Evolutionary conservation across 2,888 invertebrate species (phyloP), one percentile per base, ranked within the genome.

Genomic region (Doris montereyensis): DNA sequence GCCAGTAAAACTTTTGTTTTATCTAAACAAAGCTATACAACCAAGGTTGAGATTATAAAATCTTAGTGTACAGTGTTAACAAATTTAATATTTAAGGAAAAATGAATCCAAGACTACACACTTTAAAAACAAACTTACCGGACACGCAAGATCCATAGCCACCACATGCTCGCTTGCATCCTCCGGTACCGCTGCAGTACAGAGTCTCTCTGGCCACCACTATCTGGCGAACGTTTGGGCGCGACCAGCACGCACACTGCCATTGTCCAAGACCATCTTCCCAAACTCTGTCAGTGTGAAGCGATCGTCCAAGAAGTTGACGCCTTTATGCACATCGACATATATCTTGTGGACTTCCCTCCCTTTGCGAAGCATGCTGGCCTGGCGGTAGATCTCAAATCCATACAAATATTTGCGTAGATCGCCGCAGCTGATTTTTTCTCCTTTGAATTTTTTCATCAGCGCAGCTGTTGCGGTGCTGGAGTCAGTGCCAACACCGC

Each of bases 271-370:
- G 34, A 88, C 88, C 85, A 87, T 86, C 71, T 83, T 85, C 3
- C 88, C 88, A 78, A 88, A 88, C 81, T 88, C 88, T 17, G 88
- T 88, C 76, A 87, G 84, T 1, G 86, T 78, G 81, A 88, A 88
- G 68, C 87, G 86, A 79, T 88, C 88, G 34, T 88, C 88, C 30
- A 88, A 83, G 81, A 88, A 88, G 28, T 85, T 85, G 72, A 86
- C 84, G 4, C 88, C 87, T 82, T 88, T 88, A 26, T 84, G 85
- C 24, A 88, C 86, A 13, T 88, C 87, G 4, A 87, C 86, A 73
- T 88, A 88, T 21, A 88, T 88, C 77, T 87, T 87, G 75, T 88
- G 88, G 5, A 88, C 88, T 76, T 88, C 88, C 21, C 88, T 70
- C 4, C 88, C 88, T 77, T 88, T 88, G 1, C 88, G 83, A 2